Conservation (phyloP, 1,140 invertebrate genomes). For the Lordiphosa collinella region DNA sequence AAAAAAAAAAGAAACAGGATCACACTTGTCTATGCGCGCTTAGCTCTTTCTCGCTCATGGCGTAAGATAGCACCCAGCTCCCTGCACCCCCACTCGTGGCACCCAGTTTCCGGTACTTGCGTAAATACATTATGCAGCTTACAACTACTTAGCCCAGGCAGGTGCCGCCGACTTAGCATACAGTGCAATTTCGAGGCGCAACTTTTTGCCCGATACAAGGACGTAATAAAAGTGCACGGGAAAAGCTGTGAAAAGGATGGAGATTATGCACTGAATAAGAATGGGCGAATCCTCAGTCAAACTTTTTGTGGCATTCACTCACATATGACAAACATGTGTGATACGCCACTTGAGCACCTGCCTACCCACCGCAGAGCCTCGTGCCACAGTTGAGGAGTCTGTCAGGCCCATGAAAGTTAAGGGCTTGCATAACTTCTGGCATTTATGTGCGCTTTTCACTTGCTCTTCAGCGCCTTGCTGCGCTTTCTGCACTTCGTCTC, state of each 20-base stretch:
- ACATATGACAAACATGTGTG: conserved; percentile 69
- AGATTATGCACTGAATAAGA: conserved; percentile 74
- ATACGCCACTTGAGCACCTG: conserved; percentile 56
- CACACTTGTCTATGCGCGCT: conserved; percentile 69
- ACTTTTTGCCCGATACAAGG: conserved; percentile 67
- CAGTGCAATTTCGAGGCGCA: conserved; percentile 66
- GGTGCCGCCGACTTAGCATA: conserved; percentile 35
- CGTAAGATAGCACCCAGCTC: conserved; percentile 42
- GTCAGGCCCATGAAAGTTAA: conserved; percentile 67
- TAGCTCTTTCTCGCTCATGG: conserved; percentile 19
- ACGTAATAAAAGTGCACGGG: conserved; percentile 67
- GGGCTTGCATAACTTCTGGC: conserved; percentile 74
- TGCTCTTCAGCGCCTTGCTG: conserved; percentile 38
- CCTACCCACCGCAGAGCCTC: not conserved
- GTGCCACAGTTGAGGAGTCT: not conserved
- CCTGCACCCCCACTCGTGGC: conserved; percentile 40
- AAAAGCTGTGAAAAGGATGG: conserved; percentile 63
- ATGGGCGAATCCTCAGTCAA: conserved; percentile 31
- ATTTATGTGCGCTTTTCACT: conserved; percentile 75
- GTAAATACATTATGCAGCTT: conserved; percentile 77
- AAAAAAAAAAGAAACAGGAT: conserved; percentile 19
- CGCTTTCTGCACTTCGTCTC: conserved; percentile 29
- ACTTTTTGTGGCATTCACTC: conserved; percentile 34
- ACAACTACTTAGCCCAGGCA: conserved; percentile 64
- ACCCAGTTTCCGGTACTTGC: conserved; percentile 73